Evolutionary conservation across 2,888 invertebrate species (phyloP), one percentile per base, ranked within the genome.

Genomic region (Orchestes rusci): DNA sequence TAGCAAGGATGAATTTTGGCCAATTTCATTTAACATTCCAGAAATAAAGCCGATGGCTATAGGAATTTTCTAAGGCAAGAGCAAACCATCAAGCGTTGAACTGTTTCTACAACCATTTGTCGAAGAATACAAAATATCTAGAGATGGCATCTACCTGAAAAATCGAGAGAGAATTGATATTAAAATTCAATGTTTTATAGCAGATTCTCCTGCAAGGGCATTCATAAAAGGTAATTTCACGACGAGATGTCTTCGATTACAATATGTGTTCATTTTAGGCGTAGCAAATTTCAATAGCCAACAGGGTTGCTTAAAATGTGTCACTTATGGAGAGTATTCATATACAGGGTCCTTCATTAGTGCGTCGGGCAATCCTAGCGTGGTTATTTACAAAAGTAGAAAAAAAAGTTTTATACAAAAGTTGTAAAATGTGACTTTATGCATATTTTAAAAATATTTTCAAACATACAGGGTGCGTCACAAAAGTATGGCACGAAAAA

Each of bases 1-100:
- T 38, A 42, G 44, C 5, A 53, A 49, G 29, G 19, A 38, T 41
- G 51, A 56, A 45, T 53, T 56, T 45, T 56, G 55, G 52, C 53
- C 55, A 16, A 54, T 53, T 17, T 35, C 54, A 5, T 51, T 20
- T 18, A 49, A 53, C 17, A 32, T 32, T 16, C 35, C 42, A 23
- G 15, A 48, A 31, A 18, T 49, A 39, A 43, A 41, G 34, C 53
- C 47, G 8, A 49, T 48, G 49, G 33, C 45, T 19, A 40, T 53
- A 17, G 51, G 50, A n/a, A 52, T 52, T 16, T 53, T 46, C 36
- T 44, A 39, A 39, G 51, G 53, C 18, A 23, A 38, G 12, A 43
- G 48, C 17, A 51, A 53, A 43, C 53, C 51, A n/a, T 29, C 41
- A 10, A 38, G 44, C 29, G 17, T 46, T 18, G 32, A 15, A 35